Evolutionary conservation across 2,113 vertebrate genomes (phyloP).

Genomic region (Osmerus eperlanus): DNA sequence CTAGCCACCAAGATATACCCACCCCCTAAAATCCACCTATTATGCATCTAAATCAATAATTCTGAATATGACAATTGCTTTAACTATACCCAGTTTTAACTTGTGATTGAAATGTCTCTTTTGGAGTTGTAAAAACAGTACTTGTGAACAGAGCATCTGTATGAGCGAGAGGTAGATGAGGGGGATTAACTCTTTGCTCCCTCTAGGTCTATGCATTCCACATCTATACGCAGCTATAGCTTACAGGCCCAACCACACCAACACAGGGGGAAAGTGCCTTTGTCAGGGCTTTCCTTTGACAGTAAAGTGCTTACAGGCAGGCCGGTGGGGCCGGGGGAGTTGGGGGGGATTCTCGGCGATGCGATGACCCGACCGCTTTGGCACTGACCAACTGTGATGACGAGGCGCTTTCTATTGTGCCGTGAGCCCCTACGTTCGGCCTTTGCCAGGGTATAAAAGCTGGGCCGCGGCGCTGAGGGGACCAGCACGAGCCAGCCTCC

Average conservation of each 20-base stretch:
- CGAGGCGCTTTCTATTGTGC: conserved; percentile 80
- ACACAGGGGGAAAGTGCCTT: conserved; percentile 53
- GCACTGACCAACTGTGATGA: conserved; percentile 78
- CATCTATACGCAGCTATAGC: conserved; percentile 44
- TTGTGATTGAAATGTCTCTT: no score
- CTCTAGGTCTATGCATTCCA: conserved; percentile 55
- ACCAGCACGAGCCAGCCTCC: conserved; percentile 72
- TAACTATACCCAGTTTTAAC: no score
- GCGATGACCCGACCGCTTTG: conserved; percentile 74
- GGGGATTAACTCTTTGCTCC: conserved; percentile 48
- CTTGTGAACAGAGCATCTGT: no score
- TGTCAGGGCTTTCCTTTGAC: conserved; percentile 79
- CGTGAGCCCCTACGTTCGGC: conserved; percentile 60
- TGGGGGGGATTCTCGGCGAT: conserved; percentile 70
- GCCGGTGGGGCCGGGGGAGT: conserved; percentile 61
- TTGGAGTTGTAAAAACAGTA: no score
- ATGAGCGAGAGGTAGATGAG: background rate
- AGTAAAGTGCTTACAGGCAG: conserved; percentile 77
- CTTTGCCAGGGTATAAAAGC: conserved; percentile 90
- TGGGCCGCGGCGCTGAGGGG: conserved; percentile 36
- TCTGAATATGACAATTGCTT: no score
- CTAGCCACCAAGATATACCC: no score
- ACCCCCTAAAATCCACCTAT: no score
- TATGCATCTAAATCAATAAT: no score
- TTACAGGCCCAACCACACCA: conserved; percentile 22